Percentiles rank a stretch among this genome's conserved stretches.
Evolutionary conservation across 2,888 invertebrate genomes (phyloP).

Genomic region (Drosophila meridiana): DNA sequence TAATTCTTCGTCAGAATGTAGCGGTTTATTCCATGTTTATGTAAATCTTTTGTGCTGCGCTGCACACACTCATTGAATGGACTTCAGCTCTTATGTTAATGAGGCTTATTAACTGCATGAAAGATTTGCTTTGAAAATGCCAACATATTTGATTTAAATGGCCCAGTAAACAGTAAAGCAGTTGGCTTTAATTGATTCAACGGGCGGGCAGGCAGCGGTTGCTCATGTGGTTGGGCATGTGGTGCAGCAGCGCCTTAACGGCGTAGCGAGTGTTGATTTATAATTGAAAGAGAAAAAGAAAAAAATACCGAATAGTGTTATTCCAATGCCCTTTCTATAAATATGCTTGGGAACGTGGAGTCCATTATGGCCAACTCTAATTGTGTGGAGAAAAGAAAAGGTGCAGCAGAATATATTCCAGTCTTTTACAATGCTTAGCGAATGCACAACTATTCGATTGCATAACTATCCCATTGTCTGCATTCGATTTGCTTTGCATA

Average conservation of each 20-base stretch:
- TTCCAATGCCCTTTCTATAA: slow-evolving; percentile 36
- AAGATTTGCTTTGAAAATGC: slow-evolving; percentile 58
- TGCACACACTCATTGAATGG: slow-evolving; percentile 29
- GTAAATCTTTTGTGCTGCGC: slow-evolving; percentile 43
- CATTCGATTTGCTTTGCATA: slow-evolving; percentile 15
- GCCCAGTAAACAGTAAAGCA: slow-evolving; percentile 73
- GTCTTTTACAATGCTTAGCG: background rate
- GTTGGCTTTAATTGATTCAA: slow-evolving; percentile 73
- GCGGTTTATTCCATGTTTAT: slow-evolving; percentile 32
- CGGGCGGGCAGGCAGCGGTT: slow-evolving; percentile 14
- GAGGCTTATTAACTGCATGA: slow-evolving; percentile 74
- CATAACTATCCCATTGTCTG: slow-evolving; percentile 4
- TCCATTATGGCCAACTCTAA: slow-evolving; percentile 5
- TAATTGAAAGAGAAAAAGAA: slow-evolving; percentile 36
- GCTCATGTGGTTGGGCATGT: slow-evolving; percentile 29
- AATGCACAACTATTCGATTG: slow-evolving; percentile 14
- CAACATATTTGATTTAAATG: slow-evolving; percentile 59
- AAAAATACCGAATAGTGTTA: slow-evolving; percentile 16
- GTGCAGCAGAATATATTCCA: slow-evolving; percentile 1
- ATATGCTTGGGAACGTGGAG: slow-evolving; percentile 16
- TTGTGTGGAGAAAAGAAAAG: background rate
- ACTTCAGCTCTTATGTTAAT: slow-evolving; percentile 45
- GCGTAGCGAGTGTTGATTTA: slow-evolving; percentile 28
- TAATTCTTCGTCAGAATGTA: slow-evolving; percentile 19
- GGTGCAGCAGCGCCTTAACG: slow-evolving; percentile 28